Evolutionary conservation across 2,797 vertebrate species (phyloP).

Genomic region (Meriones psammophilus): DNA sequence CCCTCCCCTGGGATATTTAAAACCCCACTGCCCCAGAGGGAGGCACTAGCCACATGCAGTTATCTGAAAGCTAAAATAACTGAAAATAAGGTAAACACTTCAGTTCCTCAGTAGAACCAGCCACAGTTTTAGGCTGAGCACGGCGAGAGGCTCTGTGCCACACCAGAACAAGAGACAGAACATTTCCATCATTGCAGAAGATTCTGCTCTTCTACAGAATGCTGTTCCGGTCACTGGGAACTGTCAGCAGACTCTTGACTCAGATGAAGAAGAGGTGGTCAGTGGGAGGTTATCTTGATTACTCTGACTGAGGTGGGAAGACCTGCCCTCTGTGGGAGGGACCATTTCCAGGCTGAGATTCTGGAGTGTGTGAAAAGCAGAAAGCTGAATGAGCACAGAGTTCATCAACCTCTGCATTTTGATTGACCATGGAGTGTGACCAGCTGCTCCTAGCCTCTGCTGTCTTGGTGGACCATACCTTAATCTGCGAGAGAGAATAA

Average conservation of each 20-base stretch:
- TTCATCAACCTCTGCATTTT: neutral
- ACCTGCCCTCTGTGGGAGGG: neutral
- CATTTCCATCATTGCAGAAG: neutral
- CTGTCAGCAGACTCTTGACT: neutral
- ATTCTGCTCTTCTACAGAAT: neutral
- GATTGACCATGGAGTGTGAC: neutral
- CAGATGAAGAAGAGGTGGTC: neutral
- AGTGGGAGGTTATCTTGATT: neutral
- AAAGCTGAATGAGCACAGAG: neutral
- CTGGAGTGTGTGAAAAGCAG: neutral
- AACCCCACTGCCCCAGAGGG: too few species aligned
- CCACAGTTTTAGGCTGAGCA: neutral
- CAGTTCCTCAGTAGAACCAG: neutral
- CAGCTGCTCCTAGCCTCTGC: neutral
- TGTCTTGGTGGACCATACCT: neutral
- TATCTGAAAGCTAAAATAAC: slow-evolving; percentile 15
- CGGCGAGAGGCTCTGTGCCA: neutral
- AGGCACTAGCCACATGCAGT: neutral
- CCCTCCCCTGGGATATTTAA: neutral
- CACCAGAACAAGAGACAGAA: neutral
- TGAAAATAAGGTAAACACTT: neutral
- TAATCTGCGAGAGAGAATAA: neutral
- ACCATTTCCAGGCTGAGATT: neutral
- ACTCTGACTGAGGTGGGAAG: neutral
- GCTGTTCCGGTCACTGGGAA: neutral